phyloP scores from a whole-genome alignment of 2,888 invertebrate genomes.

The Maniola hyperantus region DNA sequence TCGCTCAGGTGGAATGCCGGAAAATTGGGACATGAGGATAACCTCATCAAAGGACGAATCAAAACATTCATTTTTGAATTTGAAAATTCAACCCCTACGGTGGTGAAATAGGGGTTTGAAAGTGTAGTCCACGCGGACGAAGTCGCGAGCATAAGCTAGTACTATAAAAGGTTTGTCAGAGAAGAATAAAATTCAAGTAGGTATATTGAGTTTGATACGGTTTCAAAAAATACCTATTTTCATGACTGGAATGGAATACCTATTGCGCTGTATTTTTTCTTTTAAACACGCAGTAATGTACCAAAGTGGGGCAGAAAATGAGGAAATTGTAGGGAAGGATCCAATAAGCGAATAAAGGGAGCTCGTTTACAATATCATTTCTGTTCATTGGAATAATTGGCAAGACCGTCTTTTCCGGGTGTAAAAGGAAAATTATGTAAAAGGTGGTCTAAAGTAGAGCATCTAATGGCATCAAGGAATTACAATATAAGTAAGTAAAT shows the following conservation, averaged over 20 bases:
- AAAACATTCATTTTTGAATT: too few relatives aligned
- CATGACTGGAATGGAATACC: neutral
- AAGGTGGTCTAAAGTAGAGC: neutral
- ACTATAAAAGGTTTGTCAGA: too few relatives aligned
- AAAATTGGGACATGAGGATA: too few relatives aligned
- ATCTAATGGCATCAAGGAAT: neutral
- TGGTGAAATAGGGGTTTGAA: too few relatives aligned
- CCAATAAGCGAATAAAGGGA: constrained; percentile 55
- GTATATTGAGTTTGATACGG: too few relatives aligned
- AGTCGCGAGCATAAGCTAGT: too few relatives aligned
- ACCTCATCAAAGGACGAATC: too few relatives aligned
- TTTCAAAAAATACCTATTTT: neutral
- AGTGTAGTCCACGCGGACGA: too few relatives aligned
- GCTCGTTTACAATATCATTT: constrained; percentile 57
- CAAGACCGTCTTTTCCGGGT: constrained; percentile 42
- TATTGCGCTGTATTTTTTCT: constrained; percentile 4
- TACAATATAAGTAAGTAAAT: neutral
- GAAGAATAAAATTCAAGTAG: too few relatives aligned
- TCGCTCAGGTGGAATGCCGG: too few relatives aligned
- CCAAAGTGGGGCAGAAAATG: neutral
- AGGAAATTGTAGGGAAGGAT: constrained; percentile 53
- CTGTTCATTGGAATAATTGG: constrained; percentile 57
- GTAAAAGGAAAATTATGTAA: constrained; percentile 17
- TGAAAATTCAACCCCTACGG: too few relatives aligned
- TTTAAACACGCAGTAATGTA: constrained; percentile 5